phyloP scores from a whole-genome alignment of 2,113 vertebrate genomes.

The Rhombomys opimus region DNA sequence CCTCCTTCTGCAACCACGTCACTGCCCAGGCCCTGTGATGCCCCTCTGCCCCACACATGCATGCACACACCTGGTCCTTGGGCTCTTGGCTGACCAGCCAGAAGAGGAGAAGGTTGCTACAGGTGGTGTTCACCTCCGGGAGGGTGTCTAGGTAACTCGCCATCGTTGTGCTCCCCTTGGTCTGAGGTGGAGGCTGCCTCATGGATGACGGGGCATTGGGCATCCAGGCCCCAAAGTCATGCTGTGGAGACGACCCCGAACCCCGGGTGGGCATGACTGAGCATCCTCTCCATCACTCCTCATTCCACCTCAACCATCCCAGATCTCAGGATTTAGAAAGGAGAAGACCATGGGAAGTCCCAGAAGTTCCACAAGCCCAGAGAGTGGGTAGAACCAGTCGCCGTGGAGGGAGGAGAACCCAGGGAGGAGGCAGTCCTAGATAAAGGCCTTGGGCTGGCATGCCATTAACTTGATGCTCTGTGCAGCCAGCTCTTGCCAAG shows the following conservation, averaged over 20 bases:
- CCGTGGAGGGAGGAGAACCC: slow-evolving; percentile 10
- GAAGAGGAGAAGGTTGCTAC: slow-evolving; percentile 83
- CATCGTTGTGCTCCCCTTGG: slow-evolving; percentile 85
- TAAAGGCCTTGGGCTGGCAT: slow-evolving; percentile 40
- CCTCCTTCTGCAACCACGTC: background rate
- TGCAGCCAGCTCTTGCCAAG: background rate
- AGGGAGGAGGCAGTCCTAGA: slow-evolving; percentile 8
- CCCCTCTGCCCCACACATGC: background rate
- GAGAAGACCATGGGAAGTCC: background rate
- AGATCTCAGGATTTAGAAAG: background rate
- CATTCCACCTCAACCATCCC: background rate
- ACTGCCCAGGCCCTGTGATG: background rate
- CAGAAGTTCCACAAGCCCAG: slow-evolving; percentile 41
- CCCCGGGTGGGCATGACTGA: background rate
- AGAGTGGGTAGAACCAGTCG: slow-evolving; percentile 61
- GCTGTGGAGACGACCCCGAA: slow-evolving; percentile 78
- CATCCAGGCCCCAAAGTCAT: slow-evolving; percentile 90
- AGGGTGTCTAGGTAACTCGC: slow-evolving; percentile 87
- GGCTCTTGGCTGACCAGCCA: slow-evolving; percentile 86
- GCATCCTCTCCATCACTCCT: background rate
- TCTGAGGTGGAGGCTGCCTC: slow-evolving; percentile 87
- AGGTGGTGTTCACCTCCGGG: slow-evolving; percentile 86
- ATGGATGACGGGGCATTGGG: slow-evolving; percentile 89
- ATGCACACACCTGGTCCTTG: slow-evolving; percentile 83
- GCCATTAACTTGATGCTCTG: slow-evolving; percentile 20